Percentiles rank a stretch among this genome's conserved stretches.
Evolutionary conservation across 2,888 invertebrate genomes (phyloP).

Genomic region (Linyphia triangularis): DNA sequence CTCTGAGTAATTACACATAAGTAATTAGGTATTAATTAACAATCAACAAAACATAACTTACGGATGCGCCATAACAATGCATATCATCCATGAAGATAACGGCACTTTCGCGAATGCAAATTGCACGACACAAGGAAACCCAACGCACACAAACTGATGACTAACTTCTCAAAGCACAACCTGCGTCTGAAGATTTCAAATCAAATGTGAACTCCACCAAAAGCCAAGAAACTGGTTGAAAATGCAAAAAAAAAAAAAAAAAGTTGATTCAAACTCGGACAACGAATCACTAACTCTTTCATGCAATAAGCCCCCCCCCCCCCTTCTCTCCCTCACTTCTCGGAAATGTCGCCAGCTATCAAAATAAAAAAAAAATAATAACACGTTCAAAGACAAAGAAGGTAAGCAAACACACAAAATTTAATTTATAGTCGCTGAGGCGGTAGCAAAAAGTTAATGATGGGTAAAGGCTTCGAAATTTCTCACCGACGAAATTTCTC

Average conservation of each 20-base stretch:
- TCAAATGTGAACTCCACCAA: background rate
- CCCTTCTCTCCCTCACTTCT: no score
- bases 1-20: no score
- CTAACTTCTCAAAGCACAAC: background rate
- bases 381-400: background rate
- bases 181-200: background rate
- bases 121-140: no score
- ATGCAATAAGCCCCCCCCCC: no score
- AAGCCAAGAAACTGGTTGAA: background rate
- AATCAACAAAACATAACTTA: background rate
- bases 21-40: no score
- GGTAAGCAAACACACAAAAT: background rate
- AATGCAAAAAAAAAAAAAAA: background rate
- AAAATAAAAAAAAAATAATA: background rate
- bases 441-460: conserved; percentile 22
- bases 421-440: conserved; percentile 33
- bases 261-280: background rate
- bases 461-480: background rate
- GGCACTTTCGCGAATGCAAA: no score
- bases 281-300: no score
- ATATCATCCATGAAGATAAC: background rate
- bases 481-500: conserved; percentile 27
- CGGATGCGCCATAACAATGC: background rate
- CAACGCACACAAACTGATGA: background rate
- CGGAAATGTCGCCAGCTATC: background rate